Percentiles rank a stretch among this genome's conserved stretches.
phyloP scores from a whole-genome alignment of 2,797 vertebrate genomes.

The Xerus rutilus region DNA sequence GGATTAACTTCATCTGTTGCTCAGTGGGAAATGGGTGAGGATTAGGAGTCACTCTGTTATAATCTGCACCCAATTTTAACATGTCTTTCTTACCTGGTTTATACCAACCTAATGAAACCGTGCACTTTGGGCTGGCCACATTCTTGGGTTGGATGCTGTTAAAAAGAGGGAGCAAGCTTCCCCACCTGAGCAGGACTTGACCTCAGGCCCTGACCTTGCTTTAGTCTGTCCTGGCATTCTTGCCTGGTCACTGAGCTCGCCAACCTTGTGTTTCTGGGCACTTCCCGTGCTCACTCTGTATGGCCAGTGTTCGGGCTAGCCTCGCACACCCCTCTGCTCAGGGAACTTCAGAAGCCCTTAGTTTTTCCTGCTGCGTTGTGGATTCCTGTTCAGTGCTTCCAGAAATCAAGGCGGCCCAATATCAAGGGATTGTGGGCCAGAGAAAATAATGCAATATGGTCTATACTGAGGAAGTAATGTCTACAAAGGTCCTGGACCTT shows the following conservation, averaged over 20 bases:
- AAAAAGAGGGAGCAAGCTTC: neutral
- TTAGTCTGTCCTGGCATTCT: neutral
- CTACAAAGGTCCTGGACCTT: neutral
- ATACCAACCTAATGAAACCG: neutral
- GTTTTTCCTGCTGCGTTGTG: neutral
- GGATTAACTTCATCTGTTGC: conserved; percentile 13
- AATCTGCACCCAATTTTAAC: neutral
- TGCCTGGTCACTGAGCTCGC: neutral
- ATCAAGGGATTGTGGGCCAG: neutral
- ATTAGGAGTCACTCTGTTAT: neutral
- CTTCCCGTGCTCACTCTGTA: neutral
- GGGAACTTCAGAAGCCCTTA: neutral
- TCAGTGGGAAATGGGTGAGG: neutral
- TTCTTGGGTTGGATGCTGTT: neutral
- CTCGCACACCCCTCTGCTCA: neutral
- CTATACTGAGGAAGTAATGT: neutral
- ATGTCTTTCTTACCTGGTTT: neutral
- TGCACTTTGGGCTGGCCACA: neutral
- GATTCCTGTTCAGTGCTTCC: neutral
- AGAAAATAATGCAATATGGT: neutral
- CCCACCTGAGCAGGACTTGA: neutral
- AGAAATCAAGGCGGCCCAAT: neutral
- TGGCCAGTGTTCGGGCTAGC: neutral
- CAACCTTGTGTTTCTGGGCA: neutral
- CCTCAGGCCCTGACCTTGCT: neutral